Base-by-base conservation (phyloP, 1,140 invertebrate genomes). In the Drosophila mayri region DNA sequence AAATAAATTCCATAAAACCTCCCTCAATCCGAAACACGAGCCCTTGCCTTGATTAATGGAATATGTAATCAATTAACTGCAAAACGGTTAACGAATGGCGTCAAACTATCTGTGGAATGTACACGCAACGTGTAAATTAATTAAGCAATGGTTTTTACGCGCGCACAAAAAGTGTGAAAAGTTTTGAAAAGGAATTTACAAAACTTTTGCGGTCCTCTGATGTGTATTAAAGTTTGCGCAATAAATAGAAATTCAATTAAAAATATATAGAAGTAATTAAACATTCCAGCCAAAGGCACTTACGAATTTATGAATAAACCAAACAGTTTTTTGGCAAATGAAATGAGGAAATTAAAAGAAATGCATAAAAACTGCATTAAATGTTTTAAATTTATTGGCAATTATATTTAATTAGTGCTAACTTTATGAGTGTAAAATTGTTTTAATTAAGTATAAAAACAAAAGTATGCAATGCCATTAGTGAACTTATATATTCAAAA, bases 11-110 rank as follows among this genome's bases (percentile, higher is more conserved):
- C 49, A 30, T 54, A 22, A 38, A 32, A 11, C 22, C 40, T 16
- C 38, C 16, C 41, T 22, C 32, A 20, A 20, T 12, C 11, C 8
- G 28, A 38, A 11, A 25, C 37, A 11, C 25, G 12, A n/a, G 35
- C 43, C n/a, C 43, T 18, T 22, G 50, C n/a, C 22, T 62, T 65
- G 74, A 75, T 83, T 83, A 63, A 73, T 83, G 70, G 60, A 84
- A 80, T 75, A 78, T 77, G 52, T 37, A 77, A 78, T 77, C 58
- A 78, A 78, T 77, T 78, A 75, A 80, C 67, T 61, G 54, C 22
- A 60, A 81, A 81, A 60, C 49, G 44, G 43, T 57, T 66, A 44
- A 57, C 46, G 46, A 41, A 52, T 66, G 46, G 72, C 37, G 72
- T 76, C 43, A 76, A 76, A 76, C 71, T 64, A 74, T 75, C 41